A percentile compares a stretch with the other conserved stretches of the same genome.
phyloP scores from a whole-genome alignment of 2,888 invertebrate genomes.

The Sesamia inferens region DNA sequence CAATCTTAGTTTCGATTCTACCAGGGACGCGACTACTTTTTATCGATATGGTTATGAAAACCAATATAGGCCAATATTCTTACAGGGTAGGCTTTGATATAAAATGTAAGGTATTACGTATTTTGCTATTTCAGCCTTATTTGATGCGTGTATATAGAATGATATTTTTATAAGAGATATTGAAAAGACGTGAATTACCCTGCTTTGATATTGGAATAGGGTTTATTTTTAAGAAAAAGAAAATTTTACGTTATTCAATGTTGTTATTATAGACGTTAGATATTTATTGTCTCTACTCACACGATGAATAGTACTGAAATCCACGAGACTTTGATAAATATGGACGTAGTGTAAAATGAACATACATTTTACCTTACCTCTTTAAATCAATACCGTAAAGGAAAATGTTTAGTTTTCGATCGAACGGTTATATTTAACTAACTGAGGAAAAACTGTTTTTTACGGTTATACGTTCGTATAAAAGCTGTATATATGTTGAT shows the following conservation, averaged over 20 bases:
- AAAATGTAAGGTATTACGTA: constrained; percentile 68
- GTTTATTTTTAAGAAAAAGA: constrained; percentile 28
- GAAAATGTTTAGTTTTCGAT: constrained; percentile 18
- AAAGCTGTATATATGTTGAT: constrained; percentile 49
- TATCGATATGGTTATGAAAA: constrained; percentile 76
- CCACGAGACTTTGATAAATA: constrained; percentile 19
- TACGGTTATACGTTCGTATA: not conserved
- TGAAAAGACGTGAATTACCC: constrained; percentile 40
- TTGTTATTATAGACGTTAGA: constrained; percentile 2
- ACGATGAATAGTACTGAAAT: constrained; percentile 14
- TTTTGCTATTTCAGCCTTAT: constrained; percentile 65
- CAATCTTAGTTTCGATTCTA: constrained; percentile 84
- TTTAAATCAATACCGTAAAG: constrained; percentile 1
- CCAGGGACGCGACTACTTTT: constrained; percentile 75
- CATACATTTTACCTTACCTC: not conserved
- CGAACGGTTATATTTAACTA: constrained; percentile 11
- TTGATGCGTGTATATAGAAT: constrained; percentile 59
- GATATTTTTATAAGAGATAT: constrained; percentile 51
- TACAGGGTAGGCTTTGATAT: constrained; percentile 70
- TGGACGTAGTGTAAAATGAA: not conserved
- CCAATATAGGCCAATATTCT: constrained; percentile 77
- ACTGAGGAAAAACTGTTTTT: constrained; percentile 32
- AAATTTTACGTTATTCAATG: constrained; percentile 9
- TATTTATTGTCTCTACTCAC: constrained; percentile 8
- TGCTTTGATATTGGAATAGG: constrained; percentile 39